Conservation (phyloP, 37 sponge, comb jelly and placozoan genomes). For the Axinella damicornis region DNA sequence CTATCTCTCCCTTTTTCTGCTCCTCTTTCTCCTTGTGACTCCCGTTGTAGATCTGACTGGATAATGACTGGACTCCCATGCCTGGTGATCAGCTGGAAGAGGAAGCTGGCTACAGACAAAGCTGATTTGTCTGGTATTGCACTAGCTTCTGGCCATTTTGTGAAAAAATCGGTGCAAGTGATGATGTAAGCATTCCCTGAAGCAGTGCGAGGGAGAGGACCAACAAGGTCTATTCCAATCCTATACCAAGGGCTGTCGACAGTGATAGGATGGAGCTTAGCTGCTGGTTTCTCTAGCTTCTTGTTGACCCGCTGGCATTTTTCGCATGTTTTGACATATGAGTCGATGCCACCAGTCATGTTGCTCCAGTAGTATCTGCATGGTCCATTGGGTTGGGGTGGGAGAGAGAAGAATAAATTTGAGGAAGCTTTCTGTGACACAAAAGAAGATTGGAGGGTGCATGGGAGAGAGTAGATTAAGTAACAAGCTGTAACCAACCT, state of each 20-base stretch:
- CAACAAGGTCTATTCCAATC: slow-evolving; percentile 52
- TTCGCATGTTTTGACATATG: too few relatives aligned
- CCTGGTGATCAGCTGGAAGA: slow-evolving; percentile 18
- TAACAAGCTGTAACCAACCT: too few relatives aligned
- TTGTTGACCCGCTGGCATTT: too few relatives aligned
- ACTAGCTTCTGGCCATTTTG: slow-evolving; percentile 61
- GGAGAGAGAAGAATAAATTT: too few relatives aligned
- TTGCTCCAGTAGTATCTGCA: too few relatives aligned
- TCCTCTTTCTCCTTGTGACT: too few relatives aligned
- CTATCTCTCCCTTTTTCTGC: too few relatives aligned
- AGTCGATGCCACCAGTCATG: too few relatives aligned
- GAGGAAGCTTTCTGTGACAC: too few relatives aligned
- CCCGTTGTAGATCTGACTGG: slow-evolving; percentile 44
- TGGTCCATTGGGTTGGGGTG: too few relatives aligned
- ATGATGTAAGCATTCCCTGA: slow-evolving; percentile 44
- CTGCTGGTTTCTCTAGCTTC: slow-evolving; percentile 17
- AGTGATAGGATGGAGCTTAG: slow-evolving; percentile 41
- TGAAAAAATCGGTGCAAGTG: slow-evolving; percentile 32
- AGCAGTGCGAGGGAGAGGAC: slow-evolving; percentile 9
- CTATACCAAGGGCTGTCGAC: slow-evolving; percentile 8
- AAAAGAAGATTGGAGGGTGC: too few relatives aligned
- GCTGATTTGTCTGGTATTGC: slow-evolving; percentile 32
- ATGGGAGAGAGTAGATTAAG: too few relatives aligned
- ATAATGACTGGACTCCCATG: slow-evolving; percentile 29
- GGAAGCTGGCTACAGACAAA: slow-evolving; percentile 19